These are phyloP conservation scores for Acromyrmex charruanus DNA, from an alignment of 1,140 invertebrate genomes.

Conservation along the genomic window DNA sequence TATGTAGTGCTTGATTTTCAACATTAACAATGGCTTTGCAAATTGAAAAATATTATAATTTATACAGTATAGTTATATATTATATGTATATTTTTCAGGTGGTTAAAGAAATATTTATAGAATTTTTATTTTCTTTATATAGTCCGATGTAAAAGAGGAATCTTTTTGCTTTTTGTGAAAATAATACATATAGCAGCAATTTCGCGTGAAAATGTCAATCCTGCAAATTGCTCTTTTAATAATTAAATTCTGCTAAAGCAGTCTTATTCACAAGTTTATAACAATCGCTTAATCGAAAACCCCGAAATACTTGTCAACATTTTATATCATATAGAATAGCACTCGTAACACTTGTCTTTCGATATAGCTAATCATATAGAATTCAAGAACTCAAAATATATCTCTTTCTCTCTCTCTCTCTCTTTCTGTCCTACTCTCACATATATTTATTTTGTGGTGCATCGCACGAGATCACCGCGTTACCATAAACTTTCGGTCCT, in stretches of 20 bases:
- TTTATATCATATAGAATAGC: not conserved
- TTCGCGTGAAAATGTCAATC: not conserved
- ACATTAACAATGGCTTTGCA: not conserved
- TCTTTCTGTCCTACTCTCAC: not conserved
- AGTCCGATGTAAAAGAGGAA: not conserved
- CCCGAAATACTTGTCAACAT: not conserved
- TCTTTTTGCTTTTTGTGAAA: not conserved
- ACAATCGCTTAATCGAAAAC: not conserved
- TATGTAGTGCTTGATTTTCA: not conserved
- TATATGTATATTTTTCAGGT: not conserved
- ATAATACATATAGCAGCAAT: not conserved
- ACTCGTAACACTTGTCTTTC: not conserved
- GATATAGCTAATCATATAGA: not conserved
- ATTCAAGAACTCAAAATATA: slow-evolving; percentile 17
- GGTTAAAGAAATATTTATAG: not conserved
- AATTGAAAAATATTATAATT: not conserved
- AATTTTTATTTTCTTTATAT: not conserved
- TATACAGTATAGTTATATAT: not conserved
- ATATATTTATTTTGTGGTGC: not conserved
- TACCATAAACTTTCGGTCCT: slow-evolving; percentile 53
- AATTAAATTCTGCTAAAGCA: not conserved
- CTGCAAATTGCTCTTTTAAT: not conserved
- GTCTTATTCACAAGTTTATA: not conserved
- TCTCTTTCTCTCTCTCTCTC: not conserved
- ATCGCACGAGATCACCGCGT: slow-evolving; percentile 25